Conservation (phyloP, 2,797 vertebrate genomes). For the Otolemur crassicaudatus region DNA sequence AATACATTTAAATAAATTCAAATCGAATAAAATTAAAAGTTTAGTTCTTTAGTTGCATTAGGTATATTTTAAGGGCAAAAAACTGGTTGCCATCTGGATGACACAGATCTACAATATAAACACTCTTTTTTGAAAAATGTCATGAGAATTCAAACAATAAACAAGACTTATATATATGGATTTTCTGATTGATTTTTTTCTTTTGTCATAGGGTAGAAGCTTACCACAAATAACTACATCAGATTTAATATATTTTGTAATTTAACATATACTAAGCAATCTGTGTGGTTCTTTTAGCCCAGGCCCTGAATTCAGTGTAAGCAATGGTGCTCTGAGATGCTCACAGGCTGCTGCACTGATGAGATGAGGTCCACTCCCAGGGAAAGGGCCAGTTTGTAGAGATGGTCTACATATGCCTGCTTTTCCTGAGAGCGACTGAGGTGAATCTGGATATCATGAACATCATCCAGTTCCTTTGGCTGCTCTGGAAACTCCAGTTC, state of each 20-base stretch:
- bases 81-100: background rate
- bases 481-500: constrained; percentile 82
- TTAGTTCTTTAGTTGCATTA: constrained; percentile 12
- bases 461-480: constrained; percentile 74
- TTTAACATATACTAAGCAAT: background rate
- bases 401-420: constrained; percentile 86
- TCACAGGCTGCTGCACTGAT: constrained; percentile 87
- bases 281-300: background rate
- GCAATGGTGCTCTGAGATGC: constrained; percentile 64
- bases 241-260: background rate
- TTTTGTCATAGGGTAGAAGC: background rate
- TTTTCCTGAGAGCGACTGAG: constrained; percentile 86
- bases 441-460: constrained; percentile 79
- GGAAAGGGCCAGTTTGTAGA: constrained; percentile 87
- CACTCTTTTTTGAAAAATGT: background rate
- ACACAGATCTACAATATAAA: background rate
- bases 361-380: constrained; percentile 90
- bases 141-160: constrained; percentile 9
- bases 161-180: background rate
- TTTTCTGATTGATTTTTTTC: background rate
- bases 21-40: constrained; percentile 35
- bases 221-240: background rate
- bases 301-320: background rate
- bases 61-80: constrained; percentile 25
- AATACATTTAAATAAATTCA: constrained; percentile 19